phyloP scores from a whole-genome alignment of 2,113 vertebrate species.

The Psittacula cyanocephala region DNA sequence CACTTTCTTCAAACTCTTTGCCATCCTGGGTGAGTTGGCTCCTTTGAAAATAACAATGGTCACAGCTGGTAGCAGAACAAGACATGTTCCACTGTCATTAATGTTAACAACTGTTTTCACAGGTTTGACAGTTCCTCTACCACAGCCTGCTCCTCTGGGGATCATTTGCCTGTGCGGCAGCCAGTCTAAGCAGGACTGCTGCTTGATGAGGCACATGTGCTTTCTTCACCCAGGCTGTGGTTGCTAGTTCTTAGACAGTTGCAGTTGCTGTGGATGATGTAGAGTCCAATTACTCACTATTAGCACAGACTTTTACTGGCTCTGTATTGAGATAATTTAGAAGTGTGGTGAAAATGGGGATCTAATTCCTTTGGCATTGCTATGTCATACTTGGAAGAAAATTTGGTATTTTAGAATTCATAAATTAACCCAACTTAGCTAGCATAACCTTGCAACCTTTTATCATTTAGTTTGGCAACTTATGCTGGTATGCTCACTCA shows the following conservation, averaged over 20 bases:
- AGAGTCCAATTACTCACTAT: neutral
- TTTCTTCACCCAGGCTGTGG: neutral
- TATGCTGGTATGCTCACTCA: neutral
- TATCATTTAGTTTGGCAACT: neutral
- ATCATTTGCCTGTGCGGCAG: neutral
- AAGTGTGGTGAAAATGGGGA: neutral
- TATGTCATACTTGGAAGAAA: neutral
- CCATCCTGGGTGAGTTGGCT: neutral
- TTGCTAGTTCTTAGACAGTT: neutral
- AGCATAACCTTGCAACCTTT: neutral
- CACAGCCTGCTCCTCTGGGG: neutral
- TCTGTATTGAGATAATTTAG: neutral
- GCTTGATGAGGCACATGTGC: fast-evolving
- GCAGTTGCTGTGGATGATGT: neutral
- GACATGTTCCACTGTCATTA: neutral
- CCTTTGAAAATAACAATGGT: neutral
- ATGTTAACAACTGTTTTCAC: neutral
- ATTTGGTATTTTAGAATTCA: neutral
- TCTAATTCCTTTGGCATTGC: neutral
- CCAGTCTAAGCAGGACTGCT: neutral
- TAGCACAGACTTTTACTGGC: neutral
- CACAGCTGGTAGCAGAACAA: neutral
- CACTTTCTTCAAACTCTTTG: neutral
- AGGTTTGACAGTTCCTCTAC: neutral
- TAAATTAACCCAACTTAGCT: neutral